Base-by-base conservation (phyloP, 2,888 invertebrate species). In the Blastobasis lacticolella region DNA sequence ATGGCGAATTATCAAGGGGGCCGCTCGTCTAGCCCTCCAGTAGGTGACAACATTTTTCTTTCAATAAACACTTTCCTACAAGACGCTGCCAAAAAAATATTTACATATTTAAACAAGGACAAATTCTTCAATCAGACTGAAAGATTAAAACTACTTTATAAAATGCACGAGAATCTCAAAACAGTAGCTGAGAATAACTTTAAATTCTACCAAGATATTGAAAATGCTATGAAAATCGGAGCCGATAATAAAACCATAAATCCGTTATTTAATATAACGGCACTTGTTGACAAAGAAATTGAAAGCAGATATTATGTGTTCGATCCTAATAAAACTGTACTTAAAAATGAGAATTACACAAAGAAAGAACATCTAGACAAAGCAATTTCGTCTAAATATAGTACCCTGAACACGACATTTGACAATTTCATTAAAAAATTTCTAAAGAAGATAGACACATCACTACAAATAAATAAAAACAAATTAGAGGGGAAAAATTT, bases 121-220 rank as follows among this genome's bases (percentile, higher is more conserved):
- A 46, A 59, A 10, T 55, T 55, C 6, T 64, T 71, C 50, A 52
- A 51, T 10, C 49, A 54, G 40, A 54, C 54, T 43, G 37, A 54
- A 1, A 63, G 66, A 57, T 54, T 58, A 40, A 57, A 62, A 49
- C 50, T 55, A 4, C 54, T 75, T 36, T 48, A 71, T 40, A 55
- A 53, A 38, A 68, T 73, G 61, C 67, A 72, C 54, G 59, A 58
- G 43, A 59, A 69, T 51, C 59, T 73, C 40, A 63, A 59, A 37
- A 61, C 55, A 10, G 58, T 69, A 45, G 60, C 67, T 0, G 62
- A 62, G 45, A 64, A 60, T 42, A 65, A 66, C 48, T 63, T 56
- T 53, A 57, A 63, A 51, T 46, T 54, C 4, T 68, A 61, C 51
- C 52, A 59, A 45, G 54, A 61, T 43, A 50, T 68, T 0, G 52